Base-by-base conservation (phyloP, 2,888 invertebrate genomes). In the Rhagium mordax region DNA sequence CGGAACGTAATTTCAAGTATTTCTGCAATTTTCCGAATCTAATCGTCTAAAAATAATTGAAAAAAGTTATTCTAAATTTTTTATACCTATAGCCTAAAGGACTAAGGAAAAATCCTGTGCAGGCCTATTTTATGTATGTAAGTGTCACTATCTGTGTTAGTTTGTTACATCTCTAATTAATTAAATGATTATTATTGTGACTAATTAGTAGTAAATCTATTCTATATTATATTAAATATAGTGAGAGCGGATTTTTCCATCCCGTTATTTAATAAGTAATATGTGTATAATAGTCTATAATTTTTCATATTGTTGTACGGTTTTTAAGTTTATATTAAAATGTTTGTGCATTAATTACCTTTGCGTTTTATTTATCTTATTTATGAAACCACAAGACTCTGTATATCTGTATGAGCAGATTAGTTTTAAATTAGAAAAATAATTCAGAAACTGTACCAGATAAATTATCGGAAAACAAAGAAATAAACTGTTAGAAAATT, bases 261-360 rank as follows among this genome's bases (percentile, higher is more conserved):
- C 90, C 89, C 91, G 91, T 92, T 91, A 86, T 88, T 90, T 90
- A 91, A 86, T 83, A 84, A 84, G 83, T 84, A 84, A 88, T 89
- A 88, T 88, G 88, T 89, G 89, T 89, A 90, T 89, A 89, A 93
- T 93, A 93, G 93, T 92, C 92, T 93, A 93, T 93, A 94, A 93
- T 93, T 93, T 94, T 93, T 93, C 93, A 93, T 93, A 93, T 93
- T 93, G 93, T 93, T 93, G 93, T 93, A 93, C 93, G 92, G 89
- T 93, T 93, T 93, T 93, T 93, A 93, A 93, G 93, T 94, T 93
- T 93, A 93, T 93, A 93, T 93, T 93, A 93, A 93, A 93, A 93
- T 92, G 92, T 93, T 93, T 93, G 93, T 93, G 93, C 92, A 93
- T 93, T 93, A 91, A 88, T 85, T 84, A 74, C 57, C 62, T n/a